Conservation (phyloP, 1,140 invertebrate genomes). For the Leptonema lineaticorne region DNA sequence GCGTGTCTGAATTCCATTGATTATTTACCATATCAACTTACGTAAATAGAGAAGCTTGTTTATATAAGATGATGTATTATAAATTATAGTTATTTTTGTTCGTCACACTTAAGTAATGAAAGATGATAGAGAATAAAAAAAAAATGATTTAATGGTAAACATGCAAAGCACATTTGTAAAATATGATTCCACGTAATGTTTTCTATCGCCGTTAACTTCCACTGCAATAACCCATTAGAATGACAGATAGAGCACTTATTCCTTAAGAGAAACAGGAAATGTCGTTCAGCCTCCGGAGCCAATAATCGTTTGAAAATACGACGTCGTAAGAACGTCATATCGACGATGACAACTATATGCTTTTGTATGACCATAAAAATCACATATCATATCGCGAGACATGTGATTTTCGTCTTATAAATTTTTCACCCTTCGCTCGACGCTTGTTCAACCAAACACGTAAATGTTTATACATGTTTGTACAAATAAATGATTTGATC, state of each 20-base stretch:
- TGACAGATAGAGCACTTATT: neutral
- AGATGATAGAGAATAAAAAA: neutral
- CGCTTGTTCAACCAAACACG: neutral
- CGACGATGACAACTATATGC: neutral
- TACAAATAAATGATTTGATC: neutral
- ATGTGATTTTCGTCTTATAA: neutral
- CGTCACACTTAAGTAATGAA: neutral
- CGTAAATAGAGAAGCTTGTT: neutral
- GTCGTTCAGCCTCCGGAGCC: conserved; percentile 33
- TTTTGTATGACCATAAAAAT: neutral
- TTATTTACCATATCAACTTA: conserved; percentile 10
- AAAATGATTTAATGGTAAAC: neutral
- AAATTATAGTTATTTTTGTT: neutral
- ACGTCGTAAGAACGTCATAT: neutral
- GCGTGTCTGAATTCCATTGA: neutral
- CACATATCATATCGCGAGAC: neutral
- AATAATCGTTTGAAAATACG: conserved; percentile 30
- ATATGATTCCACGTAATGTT: neutral
- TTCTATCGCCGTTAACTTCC: neutral
- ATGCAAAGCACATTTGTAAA: neutral
- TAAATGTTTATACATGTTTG: too few relatives aligned
- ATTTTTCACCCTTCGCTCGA: neutral
- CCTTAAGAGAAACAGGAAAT: conserved; percentile 24
- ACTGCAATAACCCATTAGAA: neutral
- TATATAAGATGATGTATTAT: neutral